Evolutionary conservation across 92 coral and sea anemone genomes (phyloP).

Genomic region (Hydrozoanthus gracilis): DNA sequence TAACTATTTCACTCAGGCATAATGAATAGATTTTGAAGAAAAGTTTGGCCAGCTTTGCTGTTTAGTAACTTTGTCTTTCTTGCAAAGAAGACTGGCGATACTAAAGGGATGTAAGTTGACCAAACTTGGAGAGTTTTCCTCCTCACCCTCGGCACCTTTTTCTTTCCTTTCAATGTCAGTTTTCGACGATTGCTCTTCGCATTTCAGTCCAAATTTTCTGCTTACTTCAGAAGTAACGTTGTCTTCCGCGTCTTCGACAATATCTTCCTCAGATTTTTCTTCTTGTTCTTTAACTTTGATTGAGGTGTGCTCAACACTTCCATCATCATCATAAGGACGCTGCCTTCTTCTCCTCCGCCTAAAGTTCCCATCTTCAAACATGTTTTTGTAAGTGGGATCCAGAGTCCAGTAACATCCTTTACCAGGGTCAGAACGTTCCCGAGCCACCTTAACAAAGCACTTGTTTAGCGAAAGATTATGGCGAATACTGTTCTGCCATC

Average conservation of each 20-base stretch:
- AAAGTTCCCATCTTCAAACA: constrained; percentile 99
- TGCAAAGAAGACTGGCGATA: constrained; percentile 23
- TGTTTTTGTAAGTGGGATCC: constrained; percentile 91
- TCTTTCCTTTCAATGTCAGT: background rate
- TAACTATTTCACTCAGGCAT: background rate
- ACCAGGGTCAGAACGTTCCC: constrained; percentile 95
- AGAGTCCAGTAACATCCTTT: constrained; percentile 98
- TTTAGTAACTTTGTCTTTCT: background rate
- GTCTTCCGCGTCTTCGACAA: background rate
- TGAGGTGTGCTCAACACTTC: background rate
- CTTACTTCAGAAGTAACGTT: background rate
- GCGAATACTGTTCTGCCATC: constrained; percentile 99
- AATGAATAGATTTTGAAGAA: background rate
- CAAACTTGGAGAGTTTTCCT: background rate
- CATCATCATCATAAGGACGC: constrained; percentile 40
- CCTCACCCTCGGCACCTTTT: background rate
- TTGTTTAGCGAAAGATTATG: constrained; percentile 95
- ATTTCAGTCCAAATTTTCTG: background rate
- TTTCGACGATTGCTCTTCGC: background rate
- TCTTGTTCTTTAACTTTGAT: background rate
- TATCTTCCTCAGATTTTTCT: background rate
- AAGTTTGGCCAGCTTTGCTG: background rate
- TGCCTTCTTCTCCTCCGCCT: constrained; percentile 89
- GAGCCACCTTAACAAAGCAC: constrained; percentile 93
- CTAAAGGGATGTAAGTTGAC: constrained; percentile 27